phyloP scores from a whole-genome alignment of 2,888 invertebrate genomes.

The Cacoxenus indagator region DNA sequence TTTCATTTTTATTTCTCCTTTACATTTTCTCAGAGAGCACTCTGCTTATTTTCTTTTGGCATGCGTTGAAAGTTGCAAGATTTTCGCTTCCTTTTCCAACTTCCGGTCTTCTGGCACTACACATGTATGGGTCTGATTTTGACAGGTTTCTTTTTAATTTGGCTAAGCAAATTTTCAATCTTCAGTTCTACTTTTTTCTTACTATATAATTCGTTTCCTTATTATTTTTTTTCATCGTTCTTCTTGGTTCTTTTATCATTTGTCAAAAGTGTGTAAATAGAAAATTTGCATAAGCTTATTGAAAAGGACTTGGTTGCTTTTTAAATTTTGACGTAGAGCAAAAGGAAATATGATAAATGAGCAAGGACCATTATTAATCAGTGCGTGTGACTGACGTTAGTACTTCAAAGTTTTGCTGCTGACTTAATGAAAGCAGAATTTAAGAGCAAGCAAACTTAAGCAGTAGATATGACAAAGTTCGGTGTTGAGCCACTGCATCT shows the following conservation, averaged over 20 bases:
- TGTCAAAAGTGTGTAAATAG: conserved; percentile 55
- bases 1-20: conserved; percentile 1
- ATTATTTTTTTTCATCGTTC: conserved; percentile 4
- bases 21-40: not conserved
- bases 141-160: conserved; percentile 53
- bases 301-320: conserved; percentile 38
- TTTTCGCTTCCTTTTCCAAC: not conserved
- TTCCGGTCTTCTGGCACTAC: not conserved
- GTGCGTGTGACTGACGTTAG: too few species aligned
- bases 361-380: not conserved
- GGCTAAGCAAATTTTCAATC: conserved; percentile 50
- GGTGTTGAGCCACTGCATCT: too few species aligned
- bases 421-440: too few species aligned
- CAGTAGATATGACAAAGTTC: too few species aligned
- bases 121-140: not conserved
- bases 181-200: conserved; percentile 34
- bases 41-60: not conserved
- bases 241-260: conserved; percentile 52
- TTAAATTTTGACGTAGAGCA: not conserved
- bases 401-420: too few species aligned
- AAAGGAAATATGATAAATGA: not conserved
- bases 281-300: conserved; percentile 63
- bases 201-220: too few species aligned
- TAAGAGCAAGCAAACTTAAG: too few species aligned
- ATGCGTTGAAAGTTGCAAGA: not conserved